Conservation (phyloP, 1,140 invertebrate genomes). For the Drosophila tani region DNA sequence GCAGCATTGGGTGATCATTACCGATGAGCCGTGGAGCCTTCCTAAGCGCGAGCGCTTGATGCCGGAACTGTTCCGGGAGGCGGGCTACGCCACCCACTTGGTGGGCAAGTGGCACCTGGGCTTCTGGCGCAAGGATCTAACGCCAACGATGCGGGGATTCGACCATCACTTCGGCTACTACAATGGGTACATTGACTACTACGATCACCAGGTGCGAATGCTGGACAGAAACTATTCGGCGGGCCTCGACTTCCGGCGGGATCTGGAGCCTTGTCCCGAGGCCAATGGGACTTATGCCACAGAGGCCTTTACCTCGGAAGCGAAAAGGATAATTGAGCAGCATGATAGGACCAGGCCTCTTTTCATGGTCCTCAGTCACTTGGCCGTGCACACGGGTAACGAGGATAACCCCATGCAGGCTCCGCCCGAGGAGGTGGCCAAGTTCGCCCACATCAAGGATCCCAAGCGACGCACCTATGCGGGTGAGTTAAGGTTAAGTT, state of each 20-base stretch:
- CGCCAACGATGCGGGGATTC: slow-evolving; percentile 92
- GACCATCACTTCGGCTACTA: slow-evolving; percentile 94
- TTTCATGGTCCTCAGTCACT: slow-evolving; percentile 92
- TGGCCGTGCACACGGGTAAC: slow-evolving; percentile 92
- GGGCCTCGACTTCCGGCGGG: slow-evolving; percentile 89
- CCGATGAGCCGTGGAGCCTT: slow-evolving; percentile 90
- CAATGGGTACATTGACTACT: slow-evolving; percentile 93
- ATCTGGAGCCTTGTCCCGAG: slow-evolving; percentile 87
- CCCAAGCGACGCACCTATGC: slow-evolving; percentile 91
- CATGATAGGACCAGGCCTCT: slow-evolving; percentile 89
- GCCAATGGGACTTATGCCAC: slow-evolving; percentile 90
- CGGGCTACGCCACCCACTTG: slow-evolving; percentile 92
- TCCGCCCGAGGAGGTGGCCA: slow-evolving; percentile 90
- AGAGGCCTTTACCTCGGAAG: slow-evolving; percentile 91
- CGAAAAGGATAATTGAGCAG: slow-evolving; percentile 88
- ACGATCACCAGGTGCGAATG: slow-evolving; percentile 88
- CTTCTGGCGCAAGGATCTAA: slow-evolving; percentile 89
- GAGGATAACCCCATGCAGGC: slow-evolving; percentile 91
- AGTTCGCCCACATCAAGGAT: slow-evolving; percentile 91
- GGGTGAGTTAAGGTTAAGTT: slow-evolving; percentile 85
- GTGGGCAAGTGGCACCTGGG: slow-evolving; percentile 97
- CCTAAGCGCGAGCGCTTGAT: slow-evolving; percentile 90
- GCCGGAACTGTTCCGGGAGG: slow-evolving; percentile 90
- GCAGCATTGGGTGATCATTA: slow-evolving; percentile 91
- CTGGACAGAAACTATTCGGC: slow-evolving; percentile 72